Conservation (phyloP, 2,888 invertebrate genomes). For the Prenolepis imparis region DNA sequence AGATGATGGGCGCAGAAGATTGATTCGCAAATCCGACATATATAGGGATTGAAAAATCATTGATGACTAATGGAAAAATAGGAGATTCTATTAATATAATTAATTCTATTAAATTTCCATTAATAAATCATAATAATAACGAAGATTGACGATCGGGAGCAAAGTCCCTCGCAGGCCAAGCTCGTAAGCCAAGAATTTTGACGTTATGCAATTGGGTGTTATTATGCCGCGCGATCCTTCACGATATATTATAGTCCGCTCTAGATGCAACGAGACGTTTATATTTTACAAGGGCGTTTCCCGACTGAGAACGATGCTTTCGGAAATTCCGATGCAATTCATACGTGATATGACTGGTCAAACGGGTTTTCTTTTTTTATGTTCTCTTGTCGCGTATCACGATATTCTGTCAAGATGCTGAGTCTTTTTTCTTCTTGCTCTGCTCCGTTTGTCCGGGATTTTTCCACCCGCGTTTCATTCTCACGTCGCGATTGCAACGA, state of each 20-base stretch:
- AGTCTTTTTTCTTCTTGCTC: neutral
- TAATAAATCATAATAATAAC: neutral
- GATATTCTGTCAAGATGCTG: neutral
- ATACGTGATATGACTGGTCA: neutral
- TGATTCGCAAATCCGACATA: neutral
- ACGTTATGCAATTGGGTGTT: conserved; percentile 22
- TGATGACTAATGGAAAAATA: neutral
- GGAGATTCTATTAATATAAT: neutral
- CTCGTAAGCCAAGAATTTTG: conserved; percentile 40
- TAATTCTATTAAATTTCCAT: too few species aligned
- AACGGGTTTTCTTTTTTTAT: conserved; percentile 1
- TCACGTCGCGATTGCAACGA: conserved; percentile 26
- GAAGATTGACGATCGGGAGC: conserved; percentile 15
- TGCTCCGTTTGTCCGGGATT: neutral
- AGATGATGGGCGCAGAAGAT: neutral
- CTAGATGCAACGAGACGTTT: neutral
- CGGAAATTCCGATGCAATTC: neutral
- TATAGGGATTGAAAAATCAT: neutral
- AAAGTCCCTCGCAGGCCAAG: conserved; percentile 30
- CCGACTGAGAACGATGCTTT: neutral
- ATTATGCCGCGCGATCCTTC: neutral
- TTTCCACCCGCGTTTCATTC: conserved; percentile 30
- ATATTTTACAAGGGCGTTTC: neutral
- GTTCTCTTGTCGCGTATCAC: neutral
- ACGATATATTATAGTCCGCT: conserved; percentile 2